Percentiles rank a stretch among this genome's conserved stretches.
Conservation (phyloP, 2,888 invertebrate genomes). For the Panopea generosa region DNA sequence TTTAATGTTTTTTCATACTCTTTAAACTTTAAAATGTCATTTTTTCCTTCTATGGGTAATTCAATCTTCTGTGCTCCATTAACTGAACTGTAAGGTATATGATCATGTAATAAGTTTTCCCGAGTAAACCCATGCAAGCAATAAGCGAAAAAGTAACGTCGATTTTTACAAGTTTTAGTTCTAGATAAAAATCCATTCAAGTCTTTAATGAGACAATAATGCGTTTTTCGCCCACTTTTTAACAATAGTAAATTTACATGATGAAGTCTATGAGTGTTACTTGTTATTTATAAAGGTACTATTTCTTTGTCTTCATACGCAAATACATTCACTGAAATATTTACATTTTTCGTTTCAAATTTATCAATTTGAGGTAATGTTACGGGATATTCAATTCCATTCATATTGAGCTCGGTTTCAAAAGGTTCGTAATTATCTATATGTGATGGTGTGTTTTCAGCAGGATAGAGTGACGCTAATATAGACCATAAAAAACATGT, state of each 20-base stretch:
- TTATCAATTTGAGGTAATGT: slow-evolving; percentile 29
- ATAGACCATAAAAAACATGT: slow-evolving; percentile 52
- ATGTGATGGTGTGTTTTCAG: slow-evolving; percentile 17
- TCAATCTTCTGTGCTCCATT: slow-evolving; percentile 47
- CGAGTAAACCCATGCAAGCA: slow-evolving; percentile 50
- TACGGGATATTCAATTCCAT: slow-evolving; percentile 43
- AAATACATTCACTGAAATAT: slow-evolving; percentile 52
- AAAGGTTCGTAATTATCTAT: slow-evolving; percentile 27
- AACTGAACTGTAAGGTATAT: slow-evolving; percentile 34
- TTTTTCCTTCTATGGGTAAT: slow-evolving; percentile 41
- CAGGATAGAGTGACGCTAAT: slow-evolving; percentile 43
- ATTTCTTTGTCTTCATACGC: slow-evolving; percentile 41
- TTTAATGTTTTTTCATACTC: slow-evolving; percentile 47
- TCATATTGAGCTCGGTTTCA: slow-evolving; percentile 44
- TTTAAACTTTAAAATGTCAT: slow-evolving; percentile 49
- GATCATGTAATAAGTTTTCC: slow-evolving; percentile 25
- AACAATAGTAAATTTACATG: slow-evolving; percentile 54
- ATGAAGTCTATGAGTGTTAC: slow-evolving; percentile 17
- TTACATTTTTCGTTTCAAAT: slow-evolving; percentile 39
- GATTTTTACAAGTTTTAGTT: slow-evolving; percentile 17
- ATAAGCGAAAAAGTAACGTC: slow-evolving; percentile 42
- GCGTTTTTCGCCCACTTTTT: slow-evolving; percentile 26
- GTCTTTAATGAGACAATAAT: slow-evolving; percentile 55
- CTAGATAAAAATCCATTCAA: slow-evolving; percentile 49
- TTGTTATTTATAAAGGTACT: slow-evolving; percentile 40